phyloP scores from a whole-genome alignment of 2,888 invertebrate genomes.

The Sarcophaga caerulescens region DNA sequence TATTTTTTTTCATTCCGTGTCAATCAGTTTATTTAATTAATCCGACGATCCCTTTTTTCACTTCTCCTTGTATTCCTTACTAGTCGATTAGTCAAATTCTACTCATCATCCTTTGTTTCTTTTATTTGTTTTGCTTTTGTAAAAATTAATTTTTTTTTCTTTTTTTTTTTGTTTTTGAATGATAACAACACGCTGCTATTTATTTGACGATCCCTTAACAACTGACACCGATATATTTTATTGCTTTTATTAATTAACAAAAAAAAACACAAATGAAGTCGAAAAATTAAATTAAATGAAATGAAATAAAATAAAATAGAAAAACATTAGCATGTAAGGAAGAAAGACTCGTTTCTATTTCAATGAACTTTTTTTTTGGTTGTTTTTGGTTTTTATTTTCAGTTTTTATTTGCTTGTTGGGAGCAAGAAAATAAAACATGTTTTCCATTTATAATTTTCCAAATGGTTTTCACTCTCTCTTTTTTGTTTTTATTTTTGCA shows the following conservation, averaged over 20 bases:
- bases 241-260: conserved; percentile 62
- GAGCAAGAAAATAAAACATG: conserved; percentile 48
- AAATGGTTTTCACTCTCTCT: conserved; percentile 52
- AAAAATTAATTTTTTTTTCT: conserved; percentile 32
- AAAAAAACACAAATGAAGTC: conserved; percentile 24
- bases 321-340: not conserved
- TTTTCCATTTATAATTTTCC: conserved; percentile 63
- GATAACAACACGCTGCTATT: conserved; percentile 2
- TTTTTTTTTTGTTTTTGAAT: not conserved
- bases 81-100: too few relatives aligned
- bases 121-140: not conserved
- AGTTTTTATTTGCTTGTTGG: conserved; percentile 21
- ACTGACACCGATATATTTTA: conserved; percentile 64
- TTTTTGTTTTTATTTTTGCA: conserved; percentile 55
- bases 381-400: not conserved
- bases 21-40: too few relatives aligned
- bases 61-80: too few relatives aligned
- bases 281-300: conserved; percentile 20
- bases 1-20: too few relatives aligned
- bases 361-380: not conserved
- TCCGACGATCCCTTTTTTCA: too few relatives aligned
- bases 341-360: not conserved
- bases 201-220: conserved; percentile 51
- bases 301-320: conserved; percentile 19
- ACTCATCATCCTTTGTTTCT: not conserved